A percentile compares a stretch with the other conserved stretches of the same genome.
Evolutionary conservation across 1,140 invertebrate species (phyloP).

Genomic region (Fopius arisanus): DNA sequence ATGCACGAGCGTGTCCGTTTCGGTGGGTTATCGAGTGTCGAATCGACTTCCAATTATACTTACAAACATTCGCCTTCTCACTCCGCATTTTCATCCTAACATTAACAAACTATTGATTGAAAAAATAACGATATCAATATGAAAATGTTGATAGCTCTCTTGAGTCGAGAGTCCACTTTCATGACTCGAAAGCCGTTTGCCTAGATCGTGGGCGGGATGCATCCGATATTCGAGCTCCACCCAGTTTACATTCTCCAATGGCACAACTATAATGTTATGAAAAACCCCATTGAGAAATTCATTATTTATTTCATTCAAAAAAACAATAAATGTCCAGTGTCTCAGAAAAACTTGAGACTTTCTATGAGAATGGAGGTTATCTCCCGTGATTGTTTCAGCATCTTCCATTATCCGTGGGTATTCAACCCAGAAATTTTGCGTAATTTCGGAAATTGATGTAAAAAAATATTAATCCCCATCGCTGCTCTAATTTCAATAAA

Average conservation of each 20-base stretch:
- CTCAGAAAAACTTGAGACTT: not conserved
- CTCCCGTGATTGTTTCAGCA: constrained; percentile 50
- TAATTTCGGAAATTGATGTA: not conserved
- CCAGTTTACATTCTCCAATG: constrained; percentile 1
- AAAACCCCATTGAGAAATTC: not conserved
- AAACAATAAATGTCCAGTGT: not conserved
- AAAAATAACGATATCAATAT: not conserved
- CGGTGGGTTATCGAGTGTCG: constrained; percentile 23
- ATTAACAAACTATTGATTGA: not conserved
- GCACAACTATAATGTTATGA: not conserved
- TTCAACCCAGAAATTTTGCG: not conserved
- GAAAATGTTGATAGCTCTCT: no score
- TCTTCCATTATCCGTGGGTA: constrained; percentile 44
- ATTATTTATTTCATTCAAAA: not conserved
- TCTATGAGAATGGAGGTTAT: constrained; percentile 42
- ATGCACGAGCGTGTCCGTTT: constrained; percentile 18
- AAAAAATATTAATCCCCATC: not conserved
- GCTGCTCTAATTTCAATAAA: no score
- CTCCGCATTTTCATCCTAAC: not conserved
- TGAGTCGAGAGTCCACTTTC: constrained; percentile 48
- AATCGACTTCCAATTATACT: constrained; percentile 16
- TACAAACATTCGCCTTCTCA: not conserved
- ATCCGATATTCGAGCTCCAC: constrained; percentile 1
- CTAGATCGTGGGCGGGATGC: constrained; percentile 45
- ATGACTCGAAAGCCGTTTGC: constrained; percentile 51